Conservation (phyloP, 2,888 invertebrate genomes). For the Hirtodrosophila duncani region DNA sequence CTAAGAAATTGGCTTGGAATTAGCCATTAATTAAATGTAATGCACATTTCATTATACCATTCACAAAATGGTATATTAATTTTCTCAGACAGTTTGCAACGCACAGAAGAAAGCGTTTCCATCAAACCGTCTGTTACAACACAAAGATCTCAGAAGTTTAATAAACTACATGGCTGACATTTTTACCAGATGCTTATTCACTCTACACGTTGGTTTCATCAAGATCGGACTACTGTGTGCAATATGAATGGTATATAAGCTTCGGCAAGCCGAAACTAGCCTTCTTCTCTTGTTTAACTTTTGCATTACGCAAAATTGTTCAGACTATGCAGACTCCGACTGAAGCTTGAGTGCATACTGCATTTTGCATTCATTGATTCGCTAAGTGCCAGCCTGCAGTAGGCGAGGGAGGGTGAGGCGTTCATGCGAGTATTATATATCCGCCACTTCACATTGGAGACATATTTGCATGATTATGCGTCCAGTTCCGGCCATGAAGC, state of each 20-base stretch:
- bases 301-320: conserved; percentile 30
- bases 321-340: background rate
- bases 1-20: conserved; percentile 22
- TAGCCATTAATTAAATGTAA: conserved; percentile 16
- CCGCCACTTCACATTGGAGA: conserved; percentile 54
- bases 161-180: no score
- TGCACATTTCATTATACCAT: background rate
- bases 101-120: no score
- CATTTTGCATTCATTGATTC: conserved; percentile 27
- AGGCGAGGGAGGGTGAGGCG: background rate
- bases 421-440: conserved; percentile 23
- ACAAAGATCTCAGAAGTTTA: no score
- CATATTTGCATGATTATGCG: conserved; percentile 64
- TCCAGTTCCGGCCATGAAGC: conserved; percentile 46
- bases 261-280: no score
- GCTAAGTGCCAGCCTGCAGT: background rate
- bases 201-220: no score
- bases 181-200: no score
- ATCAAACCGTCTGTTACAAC: no score
- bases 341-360: no score
- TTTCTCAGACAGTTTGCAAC: no score
- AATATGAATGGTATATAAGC: no score
- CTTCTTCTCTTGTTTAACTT: background rate
- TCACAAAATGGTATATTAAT: no score
- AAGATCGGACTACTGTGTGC: no score